Conservation (phyloP, 2,797 vertebrate genomes). For the Phataginus tricuspis region DNA sequence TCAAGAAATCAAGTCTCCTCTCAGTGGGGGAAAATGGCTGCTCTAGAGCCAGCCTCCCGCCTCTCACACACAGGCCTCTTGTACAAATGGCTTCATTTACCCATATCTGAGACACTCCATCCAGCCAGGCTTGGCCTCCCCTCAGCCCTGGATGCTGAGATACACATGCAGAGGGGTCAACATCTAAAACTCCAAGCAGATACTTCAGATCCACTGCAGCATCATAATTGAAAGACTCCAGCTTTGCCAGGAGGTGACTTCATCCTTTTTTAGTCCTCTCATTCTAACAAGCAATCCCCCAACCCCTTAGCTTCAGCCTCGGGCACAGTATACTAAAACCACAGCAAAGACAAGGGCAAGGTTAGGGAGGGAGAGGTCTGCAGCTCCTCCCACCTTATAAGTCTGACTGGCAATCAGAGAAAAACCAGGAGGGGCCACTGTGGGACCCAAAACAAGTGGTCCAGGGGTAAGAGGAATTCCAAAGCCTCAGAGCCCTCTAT, state of each 20-base stretch:
- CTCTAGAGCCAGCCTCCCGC: conserved; percentile 50
- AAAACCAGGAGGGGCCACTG: neutral
- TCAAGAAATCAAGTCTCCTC: conserved; percentile 72
- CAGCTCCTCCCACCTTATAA: neutral
- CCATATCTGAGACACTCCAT: conserved; percentile 60
- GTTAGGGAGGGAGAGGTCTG: neutral
- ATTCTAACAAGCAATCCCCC: conserved; percentile 35
- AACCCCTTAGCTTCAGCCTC: neutral
- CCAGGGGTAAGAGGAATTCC: conserved; percentile 67
- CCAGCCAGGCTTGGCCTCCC: conserved; percentile 57
- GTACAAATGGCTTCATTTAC: conserved; percentile 66
- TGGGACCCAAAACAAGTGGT: conserved; percentile 39
- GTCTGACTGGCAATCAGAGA: conserved; percentile 17
- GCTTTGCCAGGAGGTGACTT: conserved; percentile 47
- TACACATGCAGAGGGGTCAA: conserved; percentile 33
- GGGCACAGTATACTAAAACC: neutral
- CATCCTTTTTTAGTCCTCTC: conserved; percentile 1
- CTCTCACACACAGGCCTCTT: conserved; percentile 60
- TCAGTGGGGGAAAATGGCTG: conserved; percentile 46
- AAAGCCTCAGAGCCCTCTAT: conserved; percentile 58
- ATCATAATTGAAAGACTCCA: conserved; percentile 19
- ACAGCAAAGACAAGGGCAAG: neutral
- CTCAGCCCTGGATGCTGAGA: conserved; percentile 47
- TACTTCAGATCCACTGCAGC: neutral
- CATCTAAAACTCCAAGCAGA: conserved; percentile 55